phyloP scores from a whole-genome alignment of 2,888 invertebrate genomes.

The Ganaspis brasiliensis region DNA sequence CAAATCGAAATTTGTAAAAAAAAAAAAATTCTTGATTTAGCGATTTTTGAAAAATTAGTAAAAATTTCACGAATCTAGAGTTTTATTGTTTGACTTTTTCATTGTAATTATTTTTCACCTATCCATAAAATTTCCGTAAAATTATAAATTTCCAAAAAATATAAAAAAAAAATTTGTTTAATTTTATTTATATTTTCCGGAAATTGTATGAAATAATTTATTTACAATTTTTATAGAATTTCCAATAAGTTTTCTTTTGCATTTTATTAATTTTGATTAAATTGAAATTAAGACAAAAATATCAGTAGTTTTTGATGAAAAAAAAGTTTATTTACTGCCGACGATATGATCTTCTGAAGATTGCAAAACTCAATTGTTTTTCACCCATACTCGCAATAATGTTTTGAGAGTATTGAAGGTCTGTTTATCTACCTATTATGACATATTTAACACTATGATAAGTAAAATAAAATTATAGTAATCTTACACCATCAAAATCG shows the following conservation, averaged over 20 bases:
- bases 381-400: constrained; percentile 4
- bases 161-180: background rate
- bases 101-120: too few relatives aligned
- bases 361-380: constrained; percentile 28
- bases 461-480: background rate
- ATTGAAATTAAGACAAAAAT: constrained; percentile 4
- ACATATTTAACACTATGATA: background rate
- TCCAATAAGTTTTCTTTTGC: background rate
- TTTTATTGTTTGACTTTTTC: too few relatives aligned
- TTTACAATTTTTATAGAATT: too few relatives aligned
- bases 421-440: background rate
- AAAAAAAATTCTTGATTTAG: too few relatives aligned
- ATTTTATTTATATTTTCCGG: too few relatives aligned
- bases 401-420: background rate
- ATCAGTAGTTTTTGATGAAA: constrained; percentile 14
- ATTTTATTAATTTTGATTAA: background rate
- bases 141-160: too few relatives aligned
- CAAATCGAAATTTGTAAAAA: too few relatives aligned
- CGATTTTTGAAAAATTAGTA: too few relatives aligned
- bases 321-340: background rate
- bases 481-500: background rate
- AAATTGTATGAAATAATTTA: too few relatives aligned
- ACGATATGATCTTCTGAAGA: background rate
- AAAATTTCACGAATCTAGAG: too few relatives aligned
- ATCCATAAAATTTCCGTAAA: too few relatives aligned